Evolutionary conservation across 2,797 vertebrate genomes (phyloP), one percentile per base, ranked within the genome.

Genomic region (Aldrovandia affinis): DNA sequence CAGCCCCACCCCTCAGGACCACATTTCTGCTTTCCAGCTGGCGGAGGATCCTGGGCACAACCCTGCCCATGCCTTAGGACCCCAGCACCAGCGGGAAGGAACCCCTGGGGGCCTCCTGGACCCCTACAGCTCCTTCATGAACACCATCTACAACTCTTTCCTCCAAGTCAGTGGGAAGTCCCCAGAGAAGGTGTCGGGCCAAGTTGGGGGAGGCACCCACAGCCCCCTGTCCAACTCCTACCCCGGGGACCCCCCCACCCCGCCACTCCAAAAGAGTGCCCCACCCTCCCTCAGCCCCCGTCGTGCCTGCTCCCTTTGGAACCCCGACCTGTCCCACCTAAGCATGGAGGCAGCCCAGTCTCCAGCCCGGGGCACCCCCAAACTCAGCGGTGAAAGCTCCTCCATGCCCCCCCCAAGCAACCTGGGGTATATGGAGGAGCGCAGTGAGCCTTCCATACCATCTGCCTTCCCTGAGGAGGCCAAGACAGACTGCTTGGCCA

Each of bases 121-220:
- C 92, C 96, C 93, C 81, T 96, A 97, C 90, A 95, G 90, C 25
- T 96, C 94, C 90, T 97, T 96, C 92, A 94, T 91, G 96, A 94
- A 96, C 91, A 96, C 96, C 52, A 96, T 96, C 88, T 96, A 96
- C 92, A 96, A 94, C 85, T 96, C 96, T 85, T 96, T 96, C 89
- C 94, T 96, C 89, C 95, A 96, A 91, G 94, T 96, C 85, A 96
- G 92, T 84, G 95, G 95, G 86, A 95, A 95, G 89, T 93, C 95
- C 85, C 92, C 95, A 86, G 95, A 96, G 92, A 94, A 95, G 83
- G 59, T 78, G 15, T n/a, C 73, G 57, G 77, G 83, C 39, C 73
- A 78, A 44, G 59, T 44, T 82, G 50, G 6, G 36, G 70, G 70
- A 25, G 80, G 12, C 47, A 88, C 90, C 4, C 68, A 86, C 1